A percentile compares a stretch with the other conserved stretches of the same genome.
Evolutionary conservation across 1,140 invertebrate genomes (phyloP).

Genomic region (Procambarus virginalis): DNA sequence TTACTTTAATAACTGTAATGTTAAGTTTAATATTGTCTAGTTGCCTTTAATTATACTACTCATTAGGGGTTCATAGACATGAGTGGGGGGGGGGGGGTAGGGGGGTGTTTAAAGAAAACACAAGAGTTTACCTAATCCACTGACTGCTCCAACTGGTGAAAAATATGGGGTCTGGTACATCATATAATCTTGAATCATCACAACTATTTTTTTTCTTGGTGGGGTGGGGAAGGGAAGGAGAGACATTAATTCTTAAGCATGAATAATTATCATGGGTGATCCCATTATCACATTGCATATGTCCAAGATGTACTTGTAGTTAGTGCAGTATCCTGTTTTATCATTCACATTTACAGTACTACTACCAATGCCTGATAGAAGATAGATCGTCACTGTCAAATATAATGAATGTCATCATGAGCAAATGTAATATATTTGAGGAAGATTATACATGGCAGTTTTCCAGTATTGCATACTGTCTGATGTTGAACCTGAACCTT

Average conservation of each 20-base stretch:
- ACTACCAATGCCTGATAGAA: neutral
- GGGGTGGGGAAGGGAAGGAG: neutral
- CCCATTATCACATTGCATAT: slow-evolving; percentile 7
- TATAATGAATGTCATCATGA: slow-evolving; percentile 5
- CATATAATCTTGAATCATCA: neutral
- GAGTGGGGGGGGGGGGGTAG: too few species aligned
- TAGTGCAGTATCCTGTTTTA: neutral
- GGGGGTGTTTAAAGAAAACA: too few species aligned
- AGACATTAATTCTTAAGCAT: neutral
- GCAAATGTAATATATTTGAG: slow-evolving; percentile 25
- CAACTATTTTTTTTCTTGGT: neutral
- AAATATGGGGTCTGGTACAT: neutral
- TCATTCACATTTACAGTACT: neutral
- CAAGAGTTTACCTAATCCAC: neutral
- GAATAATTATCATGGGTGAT: neutral
- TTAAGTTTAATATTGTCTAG: neutral
- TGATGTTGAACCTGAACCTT: neutral
- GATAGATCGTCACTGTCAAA: neutral
- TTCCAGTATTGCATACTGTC: neutral
- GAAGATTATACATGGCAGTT: neutral
- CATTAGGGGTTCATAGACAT: neutral
- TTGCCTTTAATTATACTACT: neutral
- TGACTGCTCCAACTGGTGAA: neutral
- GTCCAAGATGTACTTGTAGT: neutral
- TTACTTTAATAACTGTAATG: neutral